Evolutionary conservation across 92 coral and sea anemone species (phyloP).

Genomic region (Parazoanthus darwini): DNA sequence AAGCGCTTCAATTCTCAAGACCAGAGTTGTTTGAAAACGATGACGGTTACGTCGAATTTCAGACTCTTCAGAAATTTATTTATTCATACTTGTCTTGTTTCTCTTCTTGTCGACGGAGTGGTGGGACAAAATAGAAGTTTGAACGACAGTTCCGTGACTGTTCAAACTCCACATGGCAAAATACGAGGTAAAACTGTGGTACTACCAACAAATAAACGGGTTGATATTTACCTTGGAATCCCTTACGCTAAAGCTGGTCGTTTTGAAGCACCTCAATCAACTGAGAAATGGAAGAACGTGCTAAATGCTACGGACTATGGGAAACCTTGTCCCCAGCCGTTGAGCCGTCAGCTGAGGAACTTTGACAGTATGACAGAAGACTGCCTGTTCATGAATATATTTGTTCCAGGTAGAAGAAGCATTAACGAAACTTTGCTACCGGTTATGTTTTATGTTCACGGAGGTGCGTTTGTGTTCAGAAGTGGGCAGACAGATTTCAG

Average conservation of each 20-base stretch:
- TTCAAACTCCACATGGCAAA: constrained; percentile 7
- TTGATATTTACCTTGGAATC: constrained; percentile 36
- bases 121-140: not conserved
- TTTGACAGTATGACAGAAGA: constrained; percentile 47
- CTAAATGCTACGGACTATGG: constrained; percentile 36
- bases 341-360: not conserved
- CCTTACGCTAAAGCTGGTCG: constrained; percentile 59
- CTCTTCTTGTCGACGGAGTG: constrained; percentile 1
- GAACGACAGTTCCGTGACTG: not conserved
- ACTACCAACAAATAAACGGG: constrained; percentile 8
- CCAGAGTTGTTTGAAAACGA: not conserved
- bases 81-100: not conserved
- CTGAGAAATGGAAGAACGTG: constrained; percentile 37
- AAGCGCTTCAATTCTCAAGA: not conserved
- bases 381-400: constrained; percentile 51
- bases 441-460: constrained; percentile 55
- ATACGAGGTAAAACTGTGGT: not conserved
- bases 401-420: constrained; percentile 34
- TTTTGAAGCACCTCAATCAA: constrained; percentile 28
- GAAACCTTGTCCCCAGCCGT: constrained; percentile 52
- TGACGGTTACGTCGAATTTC: not conserved
- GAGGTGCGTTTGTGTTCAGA: constrained; percentile 48
- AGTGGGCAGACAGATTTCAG: constrained; percentile 43
- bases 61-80: not conserved
- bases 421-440: constrained; percentile 33